These are phyloP conservation scores for Alectura lathami DNA, from an alignment of 2,113 vertebrate species.

Conservation along the genomic window DNA sequence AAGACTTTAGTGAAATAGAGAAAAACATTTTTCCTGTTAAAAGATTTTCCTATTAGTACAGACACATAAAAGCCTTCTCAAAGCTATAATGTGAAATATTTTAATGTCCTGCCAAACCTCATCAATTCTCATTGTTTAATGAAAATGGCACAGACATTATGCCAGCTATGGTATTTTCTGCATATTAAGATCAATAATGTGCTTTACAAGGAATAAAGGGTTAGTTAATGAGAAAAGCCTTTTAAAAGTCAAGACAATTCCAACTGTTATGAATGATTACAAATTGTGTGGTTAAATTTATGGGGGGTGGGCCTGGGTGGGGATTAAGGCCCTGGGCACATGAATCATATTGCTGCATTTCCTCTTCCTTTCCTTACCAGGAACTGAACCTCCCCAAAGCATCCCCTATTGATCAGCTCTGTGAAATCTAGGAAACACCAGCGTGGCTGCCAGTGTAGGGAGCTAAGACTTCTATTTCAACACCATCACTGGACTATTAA, in stretches of 20 bases:
- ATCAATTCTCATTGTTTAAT: conserved; percentile 53
- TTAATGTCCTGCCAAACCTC: conserved; percentile 62
- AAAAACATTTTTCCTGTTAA: conserved; percentile 53
- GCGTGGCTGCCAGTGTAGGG: neutral
- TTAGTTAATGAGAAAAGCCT: conserved; percentile 51
- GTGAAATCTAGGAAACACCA: neutral
- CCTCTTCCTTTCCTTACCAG: neutral
- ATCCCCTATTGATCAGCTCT: neutral
- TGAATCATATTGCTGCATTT: neutral
- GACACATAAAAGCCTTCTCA: conserved; percentile 48
- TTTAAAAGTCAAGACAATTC: conserved; percentile 46
- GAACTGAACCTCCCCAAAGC: neutral
- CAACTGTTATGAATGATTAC: conserved; percentile 21
- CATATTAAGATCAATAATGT: conserved; percentile 57
- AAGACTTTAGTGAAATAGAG: neutral
- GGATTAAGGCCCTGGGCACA: neutral
- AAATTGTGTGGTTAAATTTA: conserved; percentile 35
- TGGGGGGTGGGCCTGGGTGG: neutral
- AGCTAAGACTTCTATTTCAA: neutral
- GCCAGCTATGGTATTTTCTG: conserved; percentile 38
- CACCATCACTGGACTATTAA: neutral
- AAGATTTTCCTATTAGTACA: conserved; percentile 41
- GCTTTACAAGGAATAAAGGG: conserved; percentile 30
- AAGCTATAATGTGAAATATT: conserved; percentile 45
- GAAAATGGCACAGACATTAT: conserved; percentile 34